These are phyloP conservation scores for Phylloscopus trochiloides DNA, from an alignment of 2,113 vertebrate species.

Conservation along the genomic window DNA sequence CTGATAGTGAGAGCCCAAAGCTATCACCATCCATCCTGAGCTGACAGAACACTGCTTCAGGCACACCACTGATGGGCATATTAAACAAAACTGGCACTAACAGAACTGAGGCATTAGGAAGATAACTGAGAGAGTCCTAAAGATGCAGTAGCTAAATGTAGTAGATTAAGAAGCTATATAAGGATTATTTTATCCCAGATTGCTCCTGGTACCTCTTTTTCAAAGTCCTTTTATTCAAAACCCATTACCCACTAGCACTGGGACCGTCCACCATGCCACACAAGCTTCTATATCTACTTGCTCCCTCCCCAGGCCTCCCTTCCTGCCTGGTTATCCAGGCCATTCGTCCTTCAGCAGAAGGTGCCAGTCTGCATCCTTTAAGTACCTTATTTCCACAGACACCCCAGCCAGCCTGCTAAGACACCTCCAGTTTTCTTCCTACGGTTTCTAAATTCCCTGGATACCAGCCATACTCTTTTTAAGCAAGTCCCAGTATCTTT, in stretches of 20 bases:
- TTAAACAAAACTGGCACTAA: not conserved
- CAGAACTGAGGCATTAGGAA: not conserved
- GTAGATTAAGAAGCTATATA: not conserved
- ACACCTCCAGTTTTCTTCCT: conserved; percentile 38
- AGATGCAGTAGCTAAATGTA: not conserved
- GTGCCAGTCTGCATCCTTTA: conserved; percentile 3
- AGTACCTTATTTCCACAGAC: conserved; percentile 23
- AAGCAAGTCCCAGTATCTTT: conserved; percentile 26
- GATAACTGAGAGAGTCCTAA: not conserved
- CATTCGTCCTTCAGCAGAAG: not conserved
- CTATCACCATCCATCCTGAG: not conserved
- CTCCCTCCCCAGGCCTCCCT: not conserved
- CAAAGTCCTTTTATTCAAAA: not conserved
- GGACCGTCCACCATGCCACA: not conserved
- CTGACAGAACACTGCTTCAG: not conserved
- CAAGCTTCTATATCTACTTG: not conserved
- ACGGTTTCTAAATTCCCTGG: conserved; percentile 30
- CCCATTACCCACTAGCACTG: not conserved
- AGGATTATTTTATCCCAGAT: not conserved
- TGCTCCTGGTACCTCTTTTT: not conserved
- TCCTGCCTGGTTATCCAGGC: not conserved
- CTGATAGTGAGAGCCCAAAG: not conserved
- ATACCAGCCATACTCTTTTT: conserved; percentile 8
- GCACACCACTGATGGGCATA: not conserved
- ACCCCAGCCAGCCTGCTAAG: conserved; percentile 1